Base-by-base conservation (phyloP, 2,797 vertebrate genomes). In the Acanthis flammea region DNA sequence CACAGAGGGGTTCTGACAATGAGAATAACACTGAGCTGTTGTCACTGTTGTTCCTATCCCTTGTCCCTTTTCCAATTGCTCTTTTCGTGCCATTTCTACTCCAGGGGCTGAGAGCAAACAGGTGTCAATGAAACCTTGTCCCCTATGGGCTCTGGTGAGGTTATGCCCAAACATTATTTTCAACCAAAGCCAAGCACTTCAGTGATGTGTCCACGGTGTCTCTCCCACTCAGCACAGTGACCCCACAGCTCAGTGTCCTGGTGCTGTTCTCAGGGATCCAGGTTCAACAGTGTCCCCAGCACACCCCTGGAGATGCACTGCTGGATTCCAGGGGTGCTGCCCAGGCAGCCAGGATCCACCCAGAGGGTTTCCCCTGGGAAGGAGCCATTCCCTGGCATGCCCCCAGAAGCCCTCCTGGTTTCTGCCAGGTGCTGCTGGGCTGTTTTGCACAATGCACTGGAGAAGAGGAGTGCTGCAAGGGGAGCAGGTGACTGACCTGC, bases 131-230 rank as follows among this genome's bases (percentile, higher is more conserved):
- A 33, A 54, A 16, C 12, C 54, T 7, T 3, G 44, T 19, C 24
- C 61, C 55, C 9, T 0, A 0, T 0, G 3, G 55, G 44, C 60
- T 44, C 60, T 6, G 12, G 8, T 7, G 30, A 54, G 11, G 31
- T 33, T 19, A 7, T 3, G 2, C 17, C 66, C 71, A 8, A 2
- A 25, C 25, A 6, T 18, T 5, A 33, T 2, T 39, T 16, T 15
- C 13, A 53, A 17, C 19, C 7, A 14, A 27, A 35, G 31, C 8
- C 2, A 14, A 50, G 70, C 4, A 14, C 80, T 31, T 7, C 17
- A 7, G 48, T 6, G 39, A 9, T 8, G 10, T 16, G 1, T 1
- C 57, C 50, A 2, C 0, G 0, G 35, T 7, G 33, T 8, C 47
- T 16, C 17, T 19, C 1, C 48, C 35, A 1, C 74, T 14, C 60